Evolutionary conservation across 2,888 invertebrate species (phyloP).

Genomic region (Tribolium freemani): DNA sequence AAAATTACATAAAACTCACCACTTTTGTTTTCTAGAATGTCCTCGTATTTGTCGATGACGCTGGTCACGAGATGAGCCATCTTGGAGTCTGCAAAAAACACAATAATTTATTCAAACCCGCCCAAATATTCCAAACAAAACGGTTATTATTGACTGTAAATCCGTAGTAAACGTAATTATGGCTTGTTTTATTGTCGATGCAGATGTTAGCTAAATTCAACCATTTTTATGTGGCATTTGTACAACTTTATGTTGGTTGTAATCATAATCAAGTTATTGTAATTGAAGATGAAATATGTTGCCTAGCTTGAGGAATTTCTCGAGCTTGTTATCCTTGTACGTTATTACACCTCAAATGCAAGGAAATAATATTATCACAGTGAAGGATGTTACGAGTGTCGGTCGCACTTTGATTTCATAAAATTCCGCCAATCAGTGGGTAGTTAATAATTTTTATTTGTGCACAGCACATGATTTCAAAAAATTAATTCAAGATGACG

Average conservation of each 20-base stretch:
- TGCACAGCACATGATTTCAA: no score
- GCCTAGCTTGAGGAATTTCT: neutral
- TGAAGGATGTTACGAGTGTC: neutral
- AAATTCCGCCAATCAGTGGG: no score
- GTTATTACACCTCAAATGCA: neutral
- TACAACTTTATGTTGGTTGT: neutral
- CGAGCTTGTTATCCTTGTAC: neutral
- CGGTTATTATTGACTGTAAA: neutral
- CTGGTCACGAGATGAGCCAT: constrained; percentile 76
- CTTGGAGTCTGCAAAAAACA: constrained; percentile 48
- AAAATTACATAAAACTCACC: constrained; percentile 58
- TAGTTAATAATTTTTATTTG: no score
- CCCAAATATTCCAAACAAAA: neutral
- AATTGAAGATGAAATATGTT: neutral
- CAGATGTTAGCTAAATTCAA: neutral
- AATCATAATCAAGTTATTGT: neutral
- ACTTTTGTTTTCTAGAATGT: constrained; percentile 87
- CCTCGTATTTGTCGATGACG: constrained; percentile 77
- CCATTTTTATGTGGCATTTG: neutral
- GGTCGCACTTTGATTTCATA: neutral
- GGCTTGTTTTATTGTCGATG: neutral
- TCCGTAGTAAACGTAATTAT: neutral
- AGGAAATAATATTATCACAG: neutral
- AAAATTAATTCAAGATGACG: no score
- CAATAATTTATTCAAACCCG: neutral